These are phyloP conservation scores for Aselliscus stoliczkanus DNA, from an alignment of 2,797 vertebrate genomes.

Conservation along the genomic window DNA sequence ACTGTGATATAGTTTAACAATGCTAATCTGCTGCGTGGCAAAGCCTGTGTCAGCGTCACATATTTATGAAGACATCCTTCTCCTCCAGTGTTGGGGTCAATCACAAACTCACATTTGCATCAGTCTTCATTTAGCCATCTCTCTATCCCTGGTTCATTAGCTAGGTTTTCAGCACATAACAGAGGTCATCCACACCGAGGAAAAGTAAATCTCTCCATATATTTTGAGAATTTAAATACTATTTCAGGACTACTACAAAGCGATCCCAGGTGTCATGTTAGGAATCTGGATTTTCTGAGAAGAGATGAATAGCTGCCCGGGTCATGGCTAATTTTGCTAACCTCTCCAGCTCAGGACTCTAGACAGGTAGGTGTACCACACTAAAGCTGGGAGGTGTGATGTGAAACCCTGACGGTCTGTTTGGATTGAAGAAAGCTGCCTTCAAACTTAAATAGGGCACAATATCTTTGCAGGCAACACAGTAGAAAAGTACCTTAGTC, in stretches of 20 bases:
- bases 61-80: conserved; percentile 59
- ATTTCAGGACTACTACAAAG: background rate
- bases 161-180: background rate
- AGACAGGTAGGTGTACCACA: background rate
- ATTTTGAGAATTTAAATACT: background rate
- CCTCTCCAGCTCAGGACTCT: background rate
- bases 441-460: conserved; percentile 48
- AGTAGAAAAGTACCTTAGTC: conserved; percentile 13
- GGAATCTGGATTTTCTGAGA: conserved; percentile 4
- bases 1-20: conserved; percentile 55
- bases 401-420: background rate
- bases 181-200: conserved; percentile 22
- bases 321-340: background rate
- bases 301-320: background rate
- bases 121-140: background rate
- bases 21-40: conserved; percentile 36
- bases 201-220: background rate
- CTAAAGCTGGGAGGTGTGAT: background rate
- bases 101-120: conserved; percentile 12
- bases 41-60: conserved; percentile 32
- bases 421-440: background rate
- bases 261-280: background rate
- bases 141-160: background rate
- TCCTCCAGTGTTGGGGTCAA: background rate
- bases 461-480: conserved; percentile 41